These are phyloP conservation scores for Paracyclopina nana DNA, from an alignment of 1,140 invertebrate species.

Conservation along the genomic window DNA sequence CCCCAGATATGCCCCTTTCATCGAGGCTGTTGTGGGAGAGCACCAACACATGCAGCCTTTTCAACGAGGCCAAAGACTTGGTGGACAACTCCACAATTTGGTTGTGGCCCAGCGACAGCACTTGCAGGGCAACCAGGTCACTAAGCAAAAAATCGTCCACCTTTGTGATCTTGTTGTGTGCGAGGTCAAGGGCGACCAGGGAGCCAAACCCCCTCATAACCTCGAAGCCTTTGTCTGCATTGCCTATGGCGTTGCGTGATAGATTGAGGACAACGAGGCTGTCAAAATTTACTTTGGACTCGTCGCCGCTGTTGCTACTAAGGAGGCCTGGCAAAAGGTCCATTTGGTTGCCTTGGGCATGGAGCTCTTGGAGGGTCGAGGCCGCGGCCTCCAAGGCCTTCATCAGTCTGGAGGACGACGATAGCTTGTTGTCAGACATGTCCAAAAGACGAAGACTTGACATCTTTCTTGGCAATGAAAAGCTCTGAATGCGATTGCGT, in stretches of 20 bases:
- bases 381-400: too few relatives aligned
- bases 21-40: not conserved
- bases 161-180: not conserved
- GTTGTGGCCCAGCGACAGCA: not conserved
- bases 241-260: not conserved
- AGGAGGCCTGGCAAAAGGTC: too few relatives aligned
- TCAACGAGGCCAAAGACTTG: not conserved
- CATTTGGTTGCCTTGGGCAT: too few relatives aligned
- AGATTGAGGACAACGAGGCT: constrained; percentile 1
- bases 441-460: too few relatives aligned
- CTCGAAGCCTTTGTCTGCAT: not conserved
- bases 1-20: not conserved
- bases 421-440: too few relatives aligned
- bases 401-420: too few relatives aligned
- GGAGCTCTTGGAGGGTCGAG: too few relatives aligned
- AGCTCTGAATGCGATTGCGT: too few relatives aligned
- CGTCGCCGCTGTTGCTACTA: too few relatives aligned
- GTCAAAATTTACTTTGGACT: too few relatives aligned
- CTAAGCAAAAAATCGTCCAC: not conserved
- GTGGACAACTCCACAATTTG: not conserved
- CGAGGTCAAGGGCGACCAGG: not conserved
- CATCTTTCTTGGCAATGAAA: too few relatives aligned
- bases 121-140: not conserved
- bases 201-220: too few relatives aligned
- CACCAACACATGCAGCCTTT: not conserved